Conservation (phyloP, 2,888 invertebrate species). For the Lacanobia wlatinum region DNA sequence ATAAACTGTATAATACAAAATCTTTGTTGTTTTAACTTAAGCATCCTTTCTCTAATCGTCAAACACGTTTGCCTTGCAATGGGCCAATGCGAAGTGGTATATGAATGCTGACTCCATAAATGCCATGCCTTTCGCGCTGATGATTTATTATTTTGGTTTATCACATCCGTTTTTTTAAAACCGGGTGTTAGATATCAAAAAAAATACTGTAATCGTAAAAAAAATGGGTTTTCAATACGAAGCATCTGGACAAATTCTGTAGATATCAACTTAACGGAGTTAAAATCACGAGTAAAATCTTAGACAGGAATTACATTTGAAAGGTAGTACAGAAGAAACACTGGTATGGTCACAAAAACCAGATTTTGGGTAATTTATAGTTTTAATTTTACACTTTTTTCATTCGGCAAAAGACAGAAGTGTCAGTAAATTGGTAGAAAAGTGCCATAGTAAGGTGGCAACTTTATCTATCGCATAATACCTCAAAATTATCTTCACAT, state of each 20-base stretch:
- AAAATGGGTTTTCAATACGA: background rate
- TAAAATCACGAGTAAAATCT: background rate
- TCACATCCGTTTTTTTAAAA: too few relatives aligned
- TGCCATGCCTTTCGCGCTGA: too few relatives aligned
- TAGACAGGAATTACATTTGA: too few relatives aligned
- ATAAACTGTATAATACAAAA: slow-evolving; percentile 72
- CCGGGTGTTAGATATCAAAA: too few relatives aligned
- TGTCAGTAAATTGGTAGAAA: background rate
- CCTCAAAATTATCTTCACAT: background rate
- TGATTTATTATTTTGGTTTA: too few relatives aligned
- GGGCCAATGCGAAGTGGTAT: too few relatives aligned
- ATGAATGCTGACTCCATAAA: too few relatives aligned
- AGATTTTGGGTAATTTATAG: too few relatives aligned
- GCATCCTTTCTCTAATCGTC: background rate
- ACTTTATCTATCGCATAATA: background rate
- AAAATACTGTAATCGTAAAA: too few relatives aligned
- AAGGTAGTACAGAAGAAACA: background rate
- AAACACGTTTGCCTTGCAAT: background rate
- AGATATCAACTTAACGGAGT: too few relatives aligned
- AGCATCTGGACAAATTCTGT: background rate
- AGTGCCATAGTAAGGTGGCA: background rate
- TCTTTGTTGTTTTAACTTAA: slow-evolving; percentile 12
- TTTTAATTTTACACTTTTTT: too few relatives aligned
- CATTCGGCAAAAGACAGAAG: background rate
- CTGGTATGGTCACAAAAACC: too few relatives aligned